Evolutionary conservation across 2,113 vertebrate genomes (phyloP).

Genomic region (Balaeniceps rex): DNA sequence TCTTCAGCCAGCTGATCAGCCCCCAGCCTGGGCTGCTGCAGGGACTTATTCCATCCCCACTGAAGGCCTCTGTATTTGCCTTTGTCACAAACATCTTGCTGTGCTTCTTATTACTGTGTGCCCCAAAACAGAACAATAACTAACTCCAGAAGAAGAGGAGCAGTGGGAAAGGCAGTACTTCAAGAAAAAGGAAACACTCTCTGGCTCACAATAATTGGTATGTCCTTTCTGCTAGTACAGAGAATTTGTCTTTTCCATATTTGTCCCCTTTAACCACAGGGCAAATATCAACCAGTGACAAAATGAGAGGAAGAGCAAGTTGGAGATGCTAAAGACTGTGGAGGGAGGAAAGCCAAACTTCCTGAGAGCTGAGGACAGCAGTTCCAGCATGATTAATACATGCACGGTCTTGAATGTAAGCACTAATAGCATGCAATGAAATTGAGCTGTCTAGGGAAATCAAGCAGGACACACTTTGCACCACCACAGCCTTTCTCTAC

Average conservation of each 20-base stretch:
- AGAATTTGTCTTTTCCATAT: background rate
- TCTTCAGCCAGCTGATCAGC: background rate
- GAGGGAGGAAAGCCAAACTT: background rate
- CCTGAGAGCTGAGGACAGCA: constrained; percentile 16
- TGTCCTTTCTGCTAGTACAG: background rate
- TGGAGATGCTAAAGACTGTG: background rate
- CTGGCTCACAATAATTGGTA: background rate
- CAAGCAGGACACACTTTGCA: constrained; percentile 27
- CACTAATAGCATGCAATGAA: background rate
- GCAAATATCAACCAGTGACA: background rate
- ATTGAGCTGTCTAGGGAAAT: constrained; percentile 38
- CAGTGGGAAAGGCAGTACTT: background rate
- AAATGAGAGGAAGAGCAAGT: background rate
- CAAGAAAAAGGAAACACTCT: background rate
- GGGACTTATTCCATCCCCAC: background rate
- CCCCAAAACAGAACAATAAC: background rate
- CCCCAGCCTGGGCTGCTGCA: background rate
- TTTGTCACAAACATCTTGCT: background rate
- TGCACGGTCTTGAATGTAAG: background rate
- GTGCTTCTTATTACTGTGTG: background rate
- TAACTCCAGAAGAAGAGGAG: background rate
- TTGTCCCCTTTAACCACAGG: background rate
- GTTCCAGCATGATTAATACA: constrained; percentile 31
- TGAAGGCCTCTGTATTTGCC: background rate
- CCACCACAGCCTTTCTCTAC: background rate